Evolutionary conservation across 2,113 vertebrate genomes (phyloP).

Genomic region (Takifugu bimaculatus): DNA sequence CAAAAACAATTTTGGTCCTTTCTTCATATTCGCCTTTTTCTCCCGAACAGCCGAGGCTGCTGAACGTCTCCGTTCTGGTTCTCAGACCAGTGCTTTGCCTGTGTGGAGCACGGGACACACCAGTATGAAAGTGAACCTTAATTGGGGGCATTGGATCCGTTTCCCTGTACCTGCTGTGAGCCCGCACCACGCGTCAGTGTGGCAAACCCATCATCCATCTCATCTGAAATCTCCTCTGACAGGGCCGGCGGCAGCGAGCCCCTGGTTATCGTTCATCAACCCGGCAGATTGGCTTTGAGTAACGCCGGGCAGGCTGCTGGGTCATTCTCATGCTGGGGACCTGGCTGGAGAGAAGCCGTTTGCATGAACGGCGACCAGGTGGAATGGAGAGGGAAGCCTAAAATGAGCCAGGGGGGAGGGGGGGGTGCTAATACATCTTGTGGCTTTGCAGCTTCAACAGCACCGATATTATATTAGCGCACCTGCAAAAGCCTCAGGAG

Average conservation of each 20-base stretch:
- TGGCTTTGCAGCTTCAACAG: slow-evolving; percentile 46
- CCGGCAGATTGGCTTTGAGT: slow-evolving; percentile 65
- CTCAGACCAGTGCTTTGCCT: slow-evolving; percentile 40
- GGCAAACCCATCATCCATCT: slow-evolving; percentile 62
- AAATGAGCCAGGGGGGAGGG: slow-evolving; percentile 52
- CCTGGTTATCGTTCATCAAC: slow-evolving; percentile 78
- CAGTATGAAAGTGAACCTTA: slow-evolving; percentile 69
- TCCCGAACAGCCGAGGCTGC: slow-evolving; percentile 48
- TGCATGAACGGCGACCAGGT: slow-evolving; percentile 60
- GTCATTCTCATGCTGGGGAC: slow-evolving; percentile 69
- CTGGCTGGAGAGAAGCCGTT: slow-evolving; percentile 58
- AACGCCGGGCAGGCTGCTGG: slow-evolving; percentile 67
- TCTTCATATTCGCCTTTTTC: slow-evolving; percentile 47
- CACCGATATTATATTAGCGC: slow-evolving; percentile 65
- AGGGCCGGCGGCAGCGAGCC: slow-evolving; percentile 66
- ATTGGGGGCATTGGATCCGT: slow-evolving; percentile 64
- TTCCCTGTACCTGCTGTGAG: slow-evolving; percentile 59
- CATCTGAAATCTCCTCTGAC: slow-evolving; percentile 70
- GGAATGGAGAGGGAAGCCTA: slow-evolving; percentile 44
- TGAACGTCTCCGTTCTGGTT: slow-evolving; percentile 41
- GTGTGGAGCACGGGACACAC: slow-evolving; percentile 30
- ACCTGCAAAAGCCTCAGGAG: slow-evolving; percentile 71
- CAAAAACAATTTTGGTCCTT: slow-evolving; percentile 45
- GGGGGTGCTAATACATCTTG: slow-evolving; percentile 47
- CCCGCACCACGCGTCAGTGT: slow-evolving; percentile 38